These are phyloP conservation scores for Bombus haemorrhoidalis DNA, from an alignment of 1,140 invertebrate genomes.

Conservation along the genomic window DNA sequence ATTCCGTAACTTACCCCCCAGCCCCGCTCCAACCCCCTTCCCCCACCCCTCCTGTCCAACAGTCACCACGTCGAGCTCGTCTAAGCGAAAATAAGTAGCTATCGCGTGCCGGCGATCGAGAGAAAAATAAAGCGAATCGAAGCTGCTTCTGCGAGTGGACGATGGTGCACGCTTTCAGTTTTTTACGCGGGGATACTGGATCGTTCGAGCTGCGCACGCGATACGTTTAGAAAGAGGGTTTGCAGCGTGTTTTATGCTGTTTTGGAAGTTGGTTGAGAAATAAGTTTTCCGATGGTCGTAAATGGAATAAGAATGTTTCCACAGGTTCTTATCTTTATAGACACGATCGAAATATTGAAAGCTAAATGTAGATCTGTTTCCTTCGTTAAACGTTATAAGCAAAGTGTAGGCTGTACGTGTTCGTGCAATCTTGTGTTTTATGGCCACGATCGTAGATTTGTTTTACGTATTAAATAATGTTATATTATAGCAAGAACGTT, in stretches of 20 bases:
- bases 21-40: background rate
- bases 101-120: slow-evolving; percentile 35
- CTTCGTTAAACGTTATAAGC: no score
- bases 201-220: no score
- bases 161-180: background rate
- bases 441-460: no score
- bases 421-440: no score
- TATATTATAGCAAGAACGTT: no score
- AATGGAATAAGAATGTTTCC: no score
- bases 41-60: background rate
- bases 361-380: background rate
- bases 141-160: background rate
- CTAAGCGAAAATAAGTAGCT: slow-evolving; percentile 35
- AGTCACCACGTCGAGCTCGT: slow-evolving; percentile 7
- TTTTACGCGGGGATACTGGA: no score
- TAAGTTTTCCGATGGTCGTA: background rate
- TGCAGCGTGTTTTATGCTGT: background rate
- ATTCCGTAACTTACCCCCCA: slow-evolving; percentile 39
- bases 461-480: no score
- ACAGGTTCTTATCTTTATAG: background rate
- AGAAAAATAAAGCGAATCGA: slow-evolving; percentile 4
- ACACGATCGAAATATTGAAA: background rate
- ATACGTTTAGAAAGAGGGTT: background rate
- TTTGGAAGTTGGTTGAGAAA: background rate
- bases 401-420: no score